Evolutionary conservation across 1,140 invertebrate species (phyloP), one percentile per base, ranked within the genome.

Genomic region (Nixonia krombeini): DNA sequence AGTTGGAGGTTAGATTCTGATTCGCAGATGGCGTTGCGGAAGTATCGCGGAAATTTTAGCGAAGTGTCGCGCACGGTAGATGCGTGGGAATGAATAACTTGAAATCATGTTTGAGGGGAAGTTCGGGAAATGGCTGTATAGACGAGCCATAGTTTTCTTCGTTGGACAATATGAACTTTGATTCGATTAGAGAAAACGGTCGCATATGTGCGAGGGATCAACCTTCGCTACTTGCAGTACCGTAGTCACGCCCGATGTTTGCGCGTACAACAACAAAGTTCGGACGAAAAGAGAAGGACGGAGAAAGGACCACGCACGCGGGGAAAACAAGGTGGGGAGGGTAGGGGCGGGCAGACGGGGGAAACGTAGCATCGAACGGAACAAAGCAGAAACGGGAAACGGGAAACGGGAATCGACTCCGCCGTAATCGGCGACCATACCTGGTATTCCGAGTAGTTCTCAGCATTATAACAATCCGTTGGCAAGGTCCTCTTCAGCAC

Each of bases 181-280:
- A 3, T 23, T 23, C 8, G 13, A 10, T 13, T 21, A 23, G 31
- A 28, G 23, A 23, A 23, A 26, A 29, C 17, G 10, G 41, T 45
- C 21, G 29, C 26, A 17, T 40, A 57, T 47, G 46, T 47, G 29
- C 41, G 25, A 28, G 5, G 21, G 21, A 16, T 28, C 35, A 57
- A 57, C 52, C 37, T 38, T 46, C 42, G 7, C 12, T n/a, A n/a
- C n/a, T n/a, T n/a, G n/a, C n/a, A 41, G 9, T 33, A 29, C 7
- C 21, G 28, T 9, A 29, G 28, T 29, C 25, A 47, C 17, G 31
- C 29, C 18, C 23, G 31, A 47, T 38, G 42, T 40, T 33, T n/a
- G 33, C 12, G 31, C 21, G 33, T 15, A 17, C 35, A 35, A 47
- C 46, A 57, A 47, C 44, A 31, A 38, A 47, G 25, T n/a, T 13